A percentile compares a stretch with the other conserved stretches of the same genome.
These are phyloP conservation scores for Xylocopa sonorina DNA, from an alignment of 1,140 invertebrate species.

Conservation along the genomic window DNA sequence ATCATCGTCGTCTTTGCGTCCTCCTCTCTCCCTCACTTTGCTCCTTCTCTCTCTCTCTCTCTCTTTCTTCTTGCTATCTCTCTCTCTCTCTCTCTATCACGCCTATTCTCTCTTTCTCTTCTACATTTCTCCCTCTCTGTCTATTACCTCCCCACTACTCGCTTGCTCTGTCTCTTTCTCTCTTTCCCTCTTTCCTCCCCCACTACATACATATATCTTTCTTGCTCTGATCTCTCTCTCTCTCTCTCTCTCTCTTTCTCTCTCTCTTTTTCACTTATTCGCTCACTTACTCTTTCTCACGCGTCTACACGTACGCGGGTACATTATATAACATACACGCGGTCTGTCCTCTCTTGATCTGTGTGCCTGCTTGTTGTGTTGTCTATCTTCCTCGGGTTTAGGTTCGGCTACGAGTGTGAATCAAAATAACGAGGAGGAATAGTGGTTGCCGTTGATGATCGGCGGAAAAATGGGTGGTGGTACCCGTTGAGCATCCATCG, in stretches of 20 bases:
- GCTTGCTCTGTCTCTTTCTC: conserved; percentile 7
- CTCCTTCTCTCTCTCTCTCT: conserved; percentile 18
- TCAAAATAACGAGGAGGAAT: conserved; percentile 23
- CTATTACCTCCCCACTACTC: not conserved
- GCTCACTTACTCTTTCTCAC: conserved; percentile 8
- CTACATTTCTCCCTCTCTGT: conserved; percentile 15
- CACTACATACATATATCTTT: conserved; percentile 19
- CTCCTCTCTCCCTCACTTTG: conserved; percentile 51
- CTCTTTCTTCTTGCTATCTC: not conserved
- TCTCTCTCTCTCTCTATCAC: conserved; percentile 25
- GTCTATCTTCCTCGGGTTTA: conserved; percentile 36
- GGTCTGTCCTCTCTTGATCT: conserved; percentile 37
- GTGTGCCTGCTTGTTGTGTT: conserved; percentile 31
- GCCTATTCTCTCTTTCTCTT: not conserved
- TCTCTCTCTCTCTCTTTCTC: conserved; percentile 1
- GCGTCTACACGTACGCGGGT: conserved; percentile 25
- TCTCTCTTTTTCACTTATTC: conserved; percentile 18
- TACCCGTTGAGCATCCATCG: conserved; percentile 1
- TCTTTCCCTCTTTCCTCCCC: conserved; percentile 34
- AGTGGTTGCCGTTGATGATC: conserved; percentile 25
- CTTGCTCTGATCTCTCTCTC: conserved; percentile 3
- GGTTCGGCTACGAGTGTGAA: conserved; percentile 19
- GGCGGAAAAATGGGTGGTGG: not conserved
- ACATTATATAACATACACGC: conserved; percentile 48
- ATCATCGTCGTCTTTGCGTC: conserved; percentile 57